These are phyloP conservation scores for Alosa alosa DNA, from an alignment of 2,113 vertebrate species.

Conservation along the genomic window DNA sequence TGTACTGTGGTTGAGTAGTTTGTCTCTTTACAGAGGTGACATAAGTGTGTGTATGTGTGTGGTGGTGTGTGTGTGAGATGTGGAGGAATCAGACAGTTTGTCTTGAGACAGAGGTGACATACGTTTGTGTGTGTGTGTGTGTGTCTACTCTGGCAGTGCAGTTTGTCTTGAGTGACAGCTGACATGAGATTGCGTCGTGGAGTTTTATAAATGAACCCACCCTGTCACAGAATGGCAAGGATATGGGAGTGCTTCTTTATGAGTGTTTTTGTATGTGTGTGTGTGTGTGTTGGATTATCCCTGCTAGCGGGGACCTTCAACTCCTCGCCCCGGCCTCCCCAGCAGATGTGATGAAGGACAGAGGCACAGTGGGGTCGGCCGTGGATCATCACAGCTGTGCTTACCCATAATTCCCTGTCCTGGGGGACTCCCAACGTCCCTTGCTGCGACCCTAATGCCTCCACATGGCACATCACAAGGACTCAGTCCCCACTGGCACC, in stretches of 20 bases:
- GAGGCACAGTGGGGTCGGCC: neutral
- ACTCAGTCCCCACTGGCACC: constrained; percentile 33
- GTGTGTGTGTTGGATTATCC: constrained; percentile 17
- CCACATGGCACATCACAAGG: constrained; percentile 4
- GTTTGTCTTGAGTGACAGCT: too few relatives aligned
- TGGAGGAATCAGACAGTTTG: too few relatives aligned
- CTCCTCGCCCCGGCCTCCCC: constrained; percentile 23
- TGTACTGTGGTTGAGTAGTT: neutral
- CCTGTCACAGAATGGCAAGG: too few relatives aligned
- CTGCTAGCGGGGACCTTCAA: constrained; percentile 30
- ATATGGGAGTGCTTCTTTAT: too few relatives aligned
- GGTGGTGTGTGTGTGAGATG: too few relatives aligned
- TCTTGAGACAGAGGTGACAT: neutral
- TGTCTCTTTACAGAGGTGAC: neutral
- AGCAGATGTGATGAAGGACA: constrained; percentile 35
- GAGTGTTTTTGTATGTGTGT: neutral
- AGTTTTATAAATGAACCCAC: too few relatives aligned
- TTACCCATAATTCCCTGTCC: constrained; percentile 37
- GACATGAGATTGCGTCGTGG: too few relatives aligned
- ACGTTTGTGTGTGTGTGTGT: neutral
- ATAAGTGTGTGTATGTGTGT: too few relatives aligned
- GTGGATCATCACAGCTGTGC: neutral
- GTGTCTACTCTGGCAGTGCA: neutral
- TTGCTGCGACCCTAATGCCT: constrained; percentile 29
- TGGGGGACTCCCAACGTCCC: constrained; percentile 31